Percentiles rank a stretch among this genome's conserved stretches.
These are phyloP conservation scores for Paracanthobrama guichenoti DNA, from an alignment of 2,113 vertebrate species.

Conservation along the genomic window DNA sequence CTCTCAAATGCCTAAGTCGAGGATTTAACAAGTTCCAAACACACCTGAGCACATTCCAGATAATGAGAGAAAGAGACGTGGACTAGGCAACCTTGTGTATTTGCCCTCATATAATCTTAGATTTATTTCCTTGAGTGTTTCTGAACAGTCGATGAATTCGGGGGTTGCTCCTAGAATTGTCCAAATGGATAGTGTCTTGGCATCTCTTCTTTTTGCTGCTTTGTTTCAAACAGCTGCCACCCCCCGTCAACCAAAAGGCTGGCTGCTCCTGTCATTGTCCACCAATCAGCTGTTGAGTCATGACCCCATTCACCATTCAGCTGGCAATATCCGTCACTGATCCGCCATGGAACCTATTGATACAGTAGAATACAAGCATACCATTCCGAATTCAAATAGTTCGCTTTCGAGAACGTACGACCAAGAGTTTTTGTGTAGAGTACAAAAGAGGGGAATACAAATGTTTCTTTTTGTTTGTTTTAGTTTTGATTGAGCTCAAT, in stretches of 20 bases:
- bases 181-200: not conserved
- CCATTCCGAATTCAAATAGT: not conserved
- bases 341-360: conserved; percentile 3
- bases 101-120: not conserved
- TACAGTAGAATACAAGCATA: conserved; percentile 4
- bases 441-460: not conserved
- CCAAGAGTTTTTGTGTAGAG: not conserved
- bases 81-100: not conserved
- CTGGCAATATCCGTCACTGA: conserved; percentile 23
- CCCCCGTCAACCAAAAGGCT: not conserved
- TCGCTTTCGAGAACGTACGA: not conserved
- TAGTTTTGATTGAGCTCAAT: not conserved
- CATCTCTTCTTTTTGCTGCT: conserved; percentile 1
- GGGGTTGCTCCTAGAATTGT: not conserved
- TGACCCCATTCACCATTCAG: conserved; percentile 19
- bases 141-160: not conserved
- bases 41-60: conserved; percentile 22
- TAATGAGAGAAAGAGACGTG: not conserved
- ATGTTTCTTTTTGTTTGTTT: not conserved
- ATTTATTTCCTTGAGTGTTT: not conserved
- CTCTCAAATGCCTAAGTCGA: conserved; percentile 9
- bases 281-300: conserved; percentile 6
- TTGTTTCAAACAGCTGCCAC: conserved; percentile 28
- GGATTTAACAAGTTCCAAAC: conserved; percentile 31
- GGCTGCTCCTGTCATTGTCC: conserved; percentile 18